Evolutionary conservation across 2,113 vertebrate species (phyloP), one percentile per base, ranked within the genome.

Genomic region (Phaethornis superciliosus): DNA sequence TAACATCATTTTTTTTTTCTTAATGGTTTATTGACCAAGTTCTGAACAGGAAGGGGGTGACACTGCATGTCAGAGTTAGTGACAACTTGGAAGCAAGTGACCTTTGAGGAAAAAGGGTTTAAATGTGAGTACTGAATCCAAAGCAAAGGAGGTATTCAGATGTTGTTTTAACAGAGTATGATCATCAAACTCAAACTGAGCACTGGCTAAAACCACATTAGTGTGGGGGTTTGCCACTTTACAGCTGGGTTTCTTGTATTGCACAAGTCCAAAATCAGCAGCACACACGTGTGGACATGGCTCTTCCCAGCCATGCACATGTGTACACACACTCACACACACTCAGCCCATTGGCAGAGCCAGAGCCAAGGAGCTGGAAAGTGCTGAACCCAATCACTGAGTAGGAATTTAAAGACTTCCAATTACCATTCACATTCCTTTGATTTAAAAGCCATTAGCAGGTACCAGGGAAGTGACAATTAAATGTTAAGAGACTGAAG

Each of bases 261-360:
- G 21, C 10, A 3, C 3, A 20, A 23, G 18, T 17, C 30, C 10
- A 51, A 86, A 78, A 27, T 22, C 64, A 42, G 55, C 1, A 8
- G 18, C 37, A 24, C 3, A 0, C 4, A 4, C 0, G 1, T 5
- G 55, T 56, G 64, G 17, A 51, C 9, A 3, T 2, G 11, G 16
- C 1, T 12, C 33, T 62, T 32, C 70, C 49, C 40, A 27, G 20
- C 44, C 30, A 44, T 15, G 28, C 17, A 5, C 33, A 17, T 6
- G 35, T 27, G 15, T 20, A 6, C 15, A 44, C 37, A 5, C 30
- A 24, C 28, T 10, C 42, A 23, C 6, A 14, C 51, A 30, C 42
- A 21, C 10, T 44, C 4, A 22, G 4, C 4, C 23, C 28, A 6
- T 13, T 32, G 20, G 40, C 21, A 60, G 26, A 52, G 70, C 13